phyloP scores from a whole-genome alignment of 2,113 vertebrate genomes.

The Vulpes lagopus region DNA sequence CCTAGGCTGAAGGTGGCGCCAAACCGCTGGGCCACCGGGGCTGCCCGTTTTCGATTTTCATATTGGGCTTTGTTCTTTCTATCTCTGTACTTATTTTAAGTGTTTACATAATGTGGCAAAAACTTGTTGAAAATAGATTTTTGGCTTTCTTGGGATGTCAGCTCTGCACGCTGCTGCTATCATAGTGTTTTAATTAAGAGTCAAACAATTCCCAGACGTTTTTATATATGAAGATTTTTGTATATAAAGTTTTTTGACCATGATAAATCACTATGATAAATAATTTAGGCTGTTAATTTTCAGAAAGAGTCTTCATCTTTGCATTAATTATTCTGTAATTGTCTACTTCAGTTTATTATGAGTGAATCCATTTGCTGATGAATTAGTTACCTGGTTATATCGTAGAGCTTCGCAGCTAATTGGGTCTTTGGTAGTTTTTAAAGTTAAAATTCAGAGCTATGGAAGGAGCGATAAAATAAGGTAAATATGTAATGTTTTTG shows the following conservation, averaged over 20 bases:
- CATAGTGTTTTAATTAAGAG: background rate
- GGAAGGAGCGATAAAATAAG: slow-evolving; percentile 5
- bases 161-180: background rate
- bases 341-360: background rate
- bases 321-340: background rate
- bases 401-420: background rate
- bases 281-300: background rate
- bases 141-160: background rate
- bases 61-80: slow-evolving; percentile 16
- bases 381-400: background rate
- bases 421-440: slow-evolving; percentile 11
- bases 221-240: background rate
- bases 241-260: background rate
- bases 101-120: background rate
- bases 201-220: background rate
- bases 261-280: background rate
- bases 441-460: slow-evolving; percentile 49
- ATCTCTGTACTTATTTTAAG: background rate
- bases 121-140: background rate
- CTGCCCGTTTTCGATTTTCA: background rate
- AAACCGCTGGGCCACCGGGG: no score
- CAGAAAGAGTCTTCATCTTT: background rate
- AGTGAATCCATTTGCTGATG: background rate
- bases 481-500: background rate
- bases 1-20: no score